Percentiles rank a stretch among this genome's conserved stretches.
Conservation (phyloP, 2,888 invertebrate species). For the Pandemis cinnamomeana region DNA sequence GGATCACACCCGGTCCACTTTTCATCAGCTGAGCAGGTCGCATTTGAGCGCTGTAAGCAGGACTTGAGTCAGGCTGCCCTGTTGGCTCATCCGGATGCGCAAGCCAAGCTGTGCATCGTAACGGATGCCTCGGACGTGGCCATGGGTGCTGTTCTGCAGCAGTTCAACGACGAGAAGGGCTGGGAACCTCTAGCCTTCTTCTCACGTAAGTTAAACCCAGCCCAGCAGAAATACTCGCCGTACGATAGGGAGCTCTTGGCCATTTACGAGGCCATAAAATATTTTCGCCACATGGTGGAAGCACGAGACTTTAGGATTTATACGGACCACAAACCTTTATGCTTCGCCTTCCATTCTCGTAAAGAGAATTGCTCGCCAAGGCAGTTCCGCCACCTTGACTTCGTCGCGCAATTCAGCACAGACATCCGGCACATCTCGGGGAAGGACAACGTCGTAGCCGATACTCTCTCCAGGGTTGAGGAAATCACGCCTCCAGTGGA, state of each 20-base stretch:
- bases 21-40: slow-evolving; percentile 48
- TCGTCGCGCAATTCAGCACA: slow-evolving; percentile 44
- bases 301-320: slow-evolving; percentile 50
- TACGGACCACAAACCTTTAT: slow-evolving; percentile 47
- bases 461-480: slow-evolving; percentile 50
- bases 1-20: too few relatives aligned
- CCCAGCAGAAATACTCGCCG: slow-evolving; percentile 56
- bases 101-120: too few relatives aligned
- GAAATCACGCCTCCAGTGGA: slow-evolving; percentile 31
- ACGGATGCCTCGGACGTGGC: too few relatives aligned
- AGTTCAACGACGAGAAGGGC: slow-evolving; percentile 43
- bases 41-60: slow-evolving; percentile 45
- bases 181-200: slow-evolving; percentile 61
- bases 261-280: slow-evolving; percentile 55
- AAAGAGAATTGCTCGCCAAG: slow-evolving; percentile 41
- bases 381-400: slow-evolving; percentile 41
- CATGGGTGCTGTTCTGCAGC: slow-evolving; percentile 57
- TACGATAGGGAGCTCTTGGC: slow-evolving; percentile 65
- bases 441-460: slow-evolving; percentile 37
- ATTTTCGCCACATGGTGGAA: slow-evolving; percentile 61
- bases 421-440: slow-evolving; percentile 35
- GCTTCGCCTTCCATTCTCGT: slow-evolving; percentile 52
- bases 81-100: slow-evolving; percentile 48
- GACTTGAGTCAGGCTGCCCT: slow-evolving; percentile 46
- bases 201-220: slow-evolving; percentile 52